Base-by-base conservation (phyloP, 2,888 invertebrate species). In the Dasysyrphus tricinctus region DNA sequence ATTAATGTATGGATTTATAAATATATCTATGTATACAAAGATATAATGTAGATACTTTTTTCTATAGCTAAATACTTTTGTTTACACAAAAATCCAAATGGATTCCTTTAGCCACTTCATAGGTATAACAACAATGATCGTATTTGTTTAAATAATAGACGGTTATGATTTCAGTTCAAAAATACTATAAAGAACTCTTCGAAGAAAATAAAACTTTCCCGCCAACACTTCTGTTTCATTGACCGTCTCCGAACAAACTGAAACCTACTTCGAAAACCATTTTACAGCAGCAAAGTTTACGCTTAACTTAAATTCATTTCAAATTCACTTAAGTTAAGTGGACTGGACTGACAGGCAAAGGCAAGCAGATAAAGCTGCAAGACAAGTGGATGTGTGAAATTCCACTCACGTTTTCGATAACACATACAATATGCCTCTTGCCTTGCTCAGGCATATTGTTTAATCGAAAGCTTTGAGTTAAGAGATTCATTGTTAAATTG, bases 391-490 rank as follows among this genome's bases (percentile, higher is more conserved):
- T 69, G 63, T 47, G 61, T 61, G 54, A 11, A 34, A 65, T 56
- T 76, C 24, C 81, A 77, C 81, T 82, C 77, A n/a, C n/a, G 42
- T 65, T 39, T 76, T 72, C 77, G 72, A 81, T 76, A 81, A 72
- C 77, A 32, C 8, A 42, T n/a, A 8, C 3, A 16, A 16, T 44
- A 2, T 37, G 59, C 51, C 37, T 72, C 14, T 11, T 11, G 3
- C 0, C 39, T 67, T 39, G 77, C 49, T 57, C 63, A 12, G 24
- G 49, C n/a, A 12, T 61, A 42, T 3, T 61, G 3, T 47, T 57
- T 34, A 49, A 73, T 65, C 79, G 72, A 79, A 79, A 79, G 72
- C 72, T 79, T 56, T 29, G 61, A 24, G 61, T 61, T 7, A n/a
- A 42, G 9, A 16, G 61, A 6, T 65, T 34, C 14, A 0, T 59